Percentiles rank a stretch among this genome's conserved stretches.
These are phyloP conservation scores for Gryllus longicercus DNA, from an alignment of 2,888 invertebrate species.

Conservation along the genomic window DNA sequence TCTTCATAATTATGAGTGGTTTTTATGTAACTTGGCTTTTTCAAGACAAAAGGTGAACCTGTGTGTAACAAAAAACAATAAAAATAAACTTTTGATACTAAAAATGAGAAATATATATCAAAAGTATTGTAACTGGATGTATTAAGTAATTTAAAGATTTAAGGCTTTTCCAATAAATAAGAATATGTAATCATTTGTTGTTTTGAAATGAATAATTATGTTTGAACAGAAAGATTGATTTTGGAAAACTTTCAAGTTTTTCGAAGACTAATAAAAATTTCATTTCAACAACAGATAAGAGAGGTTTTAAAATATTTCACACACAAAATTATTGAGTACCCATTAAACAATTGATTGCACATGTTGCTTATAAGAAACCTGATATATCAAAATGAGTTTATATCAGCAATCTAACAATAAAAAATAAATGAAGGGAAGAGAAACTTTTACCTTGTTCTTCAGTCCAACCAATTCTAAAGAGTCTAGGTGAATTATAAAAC, in stretches of 20 bases:
- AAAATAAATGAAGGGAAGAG: background rate
- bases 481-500: conserved; percentile 54
- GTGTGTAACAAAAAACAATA: conserved; percentile 23
- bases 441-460: conserved; percentile 38
- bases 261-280: too few relatives aligned
- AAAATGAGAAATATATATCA: too few relatives aligned
- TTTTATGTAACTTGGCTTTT: conserved; percentile 47
- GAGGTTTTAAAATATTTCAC: background rate
- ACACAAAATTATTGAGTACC: background rate
- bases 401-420: background rate
- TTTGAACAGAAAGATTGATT: too few relatives aligned
- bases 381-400: background rate
- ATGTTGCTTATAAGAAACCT: background rate
- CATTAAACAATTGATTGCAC: background rate
- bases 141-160: too few relatives aligned
- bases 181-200: too few relatives aligned
- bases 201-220: too few relatives aligned
- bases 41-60: conserved; percentile 45
- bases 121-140: too few relatives aligned
- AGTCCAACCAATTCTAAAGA: conserved; percentile 51
- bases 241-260: too few relatives aligned
- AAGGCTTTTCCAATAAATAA: too few relatives aligned
- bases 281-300: background rate
- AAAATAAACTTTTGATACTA: too few relatives aligned
- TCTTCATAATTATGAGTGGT: conserved; percentile 44